A percentile compares a stretch with the other conserved stretches of the same genome.
Evolutionary conservation across 2,797 vertebrate species (phyloP).

Genomic region (Hafferia zeledoni): DNA sequence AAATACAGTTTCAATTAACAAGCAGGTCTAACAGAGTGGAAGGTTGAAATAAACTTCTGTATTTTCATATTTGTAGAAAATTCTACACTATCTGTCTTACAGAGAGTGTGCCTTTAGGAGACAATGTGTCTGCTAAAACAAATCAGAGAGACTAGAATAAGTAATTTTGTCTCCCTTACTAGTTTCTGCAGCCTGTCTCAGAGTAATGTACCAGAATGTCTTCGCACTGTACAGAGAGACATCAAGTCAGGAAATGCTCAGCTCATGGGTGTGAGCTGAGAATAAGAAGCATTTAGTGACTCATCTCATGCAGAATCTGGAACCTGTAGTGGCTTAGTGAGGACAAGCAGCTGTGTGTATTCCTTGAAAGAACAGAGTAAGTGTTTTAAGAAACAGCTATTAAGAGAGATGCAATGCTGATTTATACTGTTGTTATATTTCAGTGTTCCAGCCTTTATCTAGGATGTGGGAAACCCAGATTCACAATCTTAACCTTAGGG

Average conservation of each 20-base stretch:
- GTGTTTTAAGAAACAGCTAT: neutral
- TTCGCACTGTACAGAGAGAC: rapidly evolving
- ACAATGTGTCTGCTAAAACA: neutral
- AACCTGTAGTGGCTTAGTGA: neutral
- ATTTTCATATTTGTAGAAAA: neutral
- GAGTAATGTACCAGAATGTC: rapidly evolving
- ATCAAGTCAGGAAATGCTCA: neutral
- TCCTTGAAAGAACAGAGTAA: neutral
- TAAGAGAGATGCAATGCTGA: neutral
- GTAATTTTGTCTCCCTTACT: neutral
- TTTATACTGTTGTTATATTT: neutral
- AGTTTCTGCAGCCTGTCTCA: neutral
- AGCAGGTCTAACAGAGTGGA: neutral
- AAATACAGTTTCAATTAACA: neutral
- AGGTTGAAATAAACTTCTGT: neutral
- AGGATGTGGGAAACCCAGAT: neutral
- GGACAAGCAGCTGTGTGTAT: neutral
- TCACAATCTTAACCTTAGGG: neutral
- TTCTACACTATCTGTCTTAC: neutral
- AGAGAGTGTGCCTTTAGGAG: neutral
- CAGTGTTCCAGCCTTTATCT: neutral
- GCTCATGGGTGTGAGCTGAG: rapidly evolving
- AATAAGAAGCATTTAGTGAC: neutral
- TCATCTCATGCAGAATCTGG: neutral
- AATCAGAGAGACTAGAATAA: neutral